Percentiles rank a stretch among this genome's conserved stretches.
Evolutionary conservation across 2,797 vertebrate species (phyloP).

Genomic region (Rhinella marina): DNA sequence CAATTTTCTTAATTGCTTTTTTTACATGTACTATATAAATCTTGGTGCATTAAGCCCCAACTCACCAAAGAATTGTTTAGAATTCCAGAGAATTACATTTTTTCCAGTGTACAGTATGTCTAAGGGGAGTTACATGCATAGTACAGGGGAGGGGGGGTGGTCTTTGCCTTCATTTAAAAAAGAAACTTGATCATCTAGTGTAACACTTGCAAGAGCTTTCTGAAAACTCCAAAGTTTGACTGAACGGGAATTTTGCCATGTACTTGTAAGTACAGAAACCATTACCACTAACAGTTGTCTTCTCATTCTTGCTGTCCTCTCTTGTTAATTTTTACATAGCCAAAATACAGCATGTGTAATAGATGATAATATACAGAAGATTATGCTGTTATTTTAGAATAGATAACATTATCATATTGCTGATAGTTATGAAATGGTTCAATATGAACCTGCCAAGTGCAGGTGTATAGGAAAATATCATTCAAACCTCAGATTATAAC

Average conservation of each 20-base stretch:
- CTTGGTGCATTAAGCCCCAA: neutral
- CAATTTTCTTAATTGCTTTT: no score
- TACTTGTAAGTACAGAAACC: conserved; percentile 36
- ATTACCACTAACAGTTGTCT: neutral
- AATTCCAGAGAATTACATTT: conserved; percentile 39
- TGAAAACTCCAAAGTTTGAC: conserved; percentile 19
- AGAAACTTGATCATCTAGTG: conserved; percentile 31
- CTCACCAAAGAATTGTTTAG: neutral
- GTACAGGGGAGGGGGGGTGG: conserved; percentile 40
- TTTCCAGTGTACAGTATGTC: neutral
- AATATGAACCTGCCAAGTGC: neutral
- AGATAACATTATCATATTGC: neutral
- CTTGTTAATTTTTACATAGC: neutral
- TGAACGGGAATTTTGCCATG: conserved; percentile 20
- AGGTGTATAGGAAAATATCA: neutral
- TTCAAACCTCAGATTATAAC: neutral
- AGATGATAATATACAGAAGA: neutral
- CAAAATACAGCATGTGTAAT: neutral
- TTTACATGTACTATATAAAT: neutral
- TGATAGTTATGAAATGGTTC: neutral
- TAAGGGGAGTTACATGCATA: conserved; percentile 28
- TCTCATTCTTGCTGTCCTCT: neutral
- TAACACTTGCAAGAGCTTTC: conserved; percentile 33
- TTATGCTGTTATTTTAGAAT: neutral
- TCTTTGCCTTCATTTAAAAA: conserved; percentile 41